Percentiles rank a stretch among this genome's conserved stretches.
Conservation (phyloP, 2,113 vertebrate genomes). For the Athene noctua region DNA sequence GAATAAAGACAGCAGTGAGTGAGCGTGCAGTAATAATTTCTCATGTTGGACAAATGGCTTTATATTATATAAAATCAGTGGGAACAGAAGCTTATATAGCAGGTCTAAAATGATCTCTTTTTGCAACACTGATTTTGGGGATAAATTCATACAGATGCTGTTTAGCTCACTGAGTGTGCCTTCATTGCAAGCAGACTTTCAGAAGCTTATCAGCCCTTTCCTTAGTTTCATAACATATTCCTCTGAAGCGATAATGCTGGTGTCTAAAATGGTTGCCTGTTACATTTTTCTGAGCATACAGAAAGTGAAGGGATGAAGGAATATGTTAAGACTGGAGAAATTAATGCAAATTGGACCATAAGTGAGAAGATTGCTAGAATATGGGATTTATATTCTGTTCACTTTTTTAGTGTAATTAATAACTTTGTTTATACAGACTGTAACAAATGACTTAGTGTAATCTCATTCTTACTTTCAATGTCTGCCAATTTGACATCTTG, state of each 20-base stretch:
- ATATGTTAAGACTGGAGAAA: not conserved
- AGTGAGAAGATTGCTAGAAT: not conserved
- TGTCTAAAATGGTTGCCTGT: not conserved
- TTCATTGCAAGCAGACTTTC: not conserved
- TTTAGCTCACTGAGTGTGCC: not conserved
- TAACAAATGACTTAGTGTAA: not conserved
- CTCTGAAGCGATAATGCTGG: not conserved
- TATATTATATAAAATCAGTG: not conserved
- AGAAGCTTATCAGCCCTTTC: not conserved
- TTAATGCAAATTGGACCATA: not conserved
- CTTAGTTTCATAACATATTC: not conserved
- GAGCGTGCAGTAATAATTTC: not conserved
- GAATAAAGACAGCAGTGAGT: not conserved
- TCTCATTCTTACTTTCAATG: not conserved
- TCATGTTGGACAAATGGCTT: not conserved
- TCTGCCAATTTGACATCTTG: not conserved
- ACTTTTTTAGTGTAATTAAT: not conserved
- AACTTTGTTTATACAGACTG: not conserved
- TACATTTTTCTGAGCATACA: not conserved
- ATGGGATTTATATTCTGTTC: not conserved
- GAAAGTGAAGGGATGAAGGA: not conserved
- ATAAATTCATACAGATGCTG: not conserved
- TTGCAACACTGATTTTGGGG: not conserved
- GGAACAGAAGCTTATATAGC: not conserved
- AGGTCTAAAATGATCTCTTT: not conserved